Percentiles rank a stretch among this genome's conserved stretches.
Evolutionary conservation across 2,113 vertebrate genomes (phyloP).

Genomic region (Pelusios castaneus): DNA sequence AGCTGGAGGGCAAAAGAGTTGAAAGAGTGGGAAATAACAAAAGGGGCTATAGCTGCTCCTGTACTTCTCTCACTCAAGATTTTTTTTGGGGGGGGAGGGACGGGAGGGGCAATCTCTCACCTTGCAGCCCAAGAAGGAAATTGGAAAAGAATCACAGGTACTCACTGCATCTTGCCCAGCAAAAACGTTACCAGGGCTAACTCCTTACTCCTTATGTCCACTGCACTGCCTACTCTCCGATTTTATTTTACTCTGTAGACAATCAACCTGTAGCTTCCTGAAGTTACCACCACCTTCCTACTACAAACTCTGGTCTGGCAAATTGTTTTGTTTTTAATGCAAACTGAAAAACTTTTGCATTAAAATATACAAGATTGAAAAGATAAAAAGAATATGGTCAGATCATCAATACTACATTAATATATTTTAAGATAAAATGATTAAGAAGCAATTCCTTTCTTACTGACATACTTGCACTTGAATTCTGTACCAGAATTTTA

Average conservation of each 20-base stretch:
- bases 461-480: neutral
- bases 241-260: neutral
- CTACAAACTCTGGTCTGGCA: neutral
- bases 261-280: neutral
- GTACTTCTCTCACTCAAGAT: neutral
- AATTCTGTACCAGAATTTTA: neutral
- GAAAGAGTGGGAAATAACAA: neutral
- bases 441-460: neutral
- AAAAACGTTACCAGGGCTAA: neutral
- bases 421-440: neutral
- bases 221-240: neutral
- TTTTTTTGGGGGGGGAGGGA: too few species aligned
- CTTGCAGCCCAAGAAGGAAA: neutral
- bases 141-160: too few species aligned
- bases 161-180: neutral
- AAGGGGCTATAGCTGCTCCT: neutral
- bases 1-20: neutral
- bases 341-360: neutral
- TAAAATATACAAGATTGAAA: neutral
- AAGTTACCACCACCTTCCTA: neutral
- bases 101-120: neutral
- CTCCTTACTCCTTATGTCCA: neutral
- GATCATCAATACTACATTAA: neutral
- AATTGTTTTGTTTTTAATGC: neutral
- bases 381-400: neutral